phyloP scores from a whole-genome alignment of 1,140 invertebrate genomes.

The Conus betulinus region DNA sequence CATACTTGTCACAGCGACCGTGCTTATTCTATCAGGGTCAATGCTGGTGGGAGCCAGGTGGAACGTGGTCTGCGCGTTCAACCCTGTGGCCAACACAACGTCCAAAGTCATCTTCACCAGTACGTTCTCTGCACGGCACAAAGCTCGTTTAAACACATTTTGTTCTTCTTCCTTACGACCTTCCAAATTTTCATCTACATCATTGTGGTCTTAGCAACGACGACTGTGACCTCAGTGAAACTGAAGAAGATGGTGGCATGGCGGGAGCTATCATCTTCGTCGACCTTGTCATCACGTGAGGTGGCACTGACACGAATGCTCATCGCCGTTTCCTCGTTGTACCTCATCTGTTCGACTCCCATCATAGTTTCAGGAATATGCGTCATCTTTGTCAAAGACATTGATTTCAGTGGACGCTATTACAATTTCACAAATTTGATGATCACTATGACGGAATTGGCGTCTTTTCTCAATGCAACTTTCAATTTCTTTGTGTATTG shows the following conservation, averaged over 20 bases:
- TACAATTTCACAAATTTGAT: not conserved
- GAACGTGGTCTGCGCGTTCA: not conserved
- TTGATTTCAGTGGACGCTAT: not conserved
- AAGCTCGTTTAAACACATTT: not conserved
- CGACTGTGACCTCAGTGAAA: not conserved
- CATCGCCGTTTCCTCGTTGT: not conserved
- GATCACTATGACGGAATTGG: too few species aligned
- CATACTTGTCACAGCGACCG: not conserved
- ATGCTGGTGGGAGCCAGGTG: not conserved
- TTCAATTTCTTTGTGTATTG: too few species aligned
- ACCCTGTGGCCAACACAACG: not conserved
- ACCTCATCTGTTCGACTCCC: not conserved
- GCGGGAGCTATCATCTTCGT: not conserved
- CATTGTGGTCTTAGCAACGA: not conserved
- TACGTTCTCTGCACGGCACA: not conserved
- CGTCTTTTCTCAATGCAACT: too few species aligned
- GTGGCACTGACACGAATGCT: not conserved
- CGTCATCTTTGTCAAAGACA: not conserved
- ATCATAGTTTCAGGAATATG: not conserved
- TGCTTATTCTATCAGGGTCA: not conserved
- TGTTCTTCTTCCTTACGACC: not conserved
- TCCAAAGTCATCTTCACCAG: not conserved
- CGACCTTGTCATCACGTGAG: not conserved
- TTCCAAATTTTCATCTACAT: not conserved
- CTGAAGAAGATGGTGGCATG: not conserved